phyloP scores from a whole-genome alignment of 2,113 vertebrate species.

The Neomonachus schauinslandi region DNA sequence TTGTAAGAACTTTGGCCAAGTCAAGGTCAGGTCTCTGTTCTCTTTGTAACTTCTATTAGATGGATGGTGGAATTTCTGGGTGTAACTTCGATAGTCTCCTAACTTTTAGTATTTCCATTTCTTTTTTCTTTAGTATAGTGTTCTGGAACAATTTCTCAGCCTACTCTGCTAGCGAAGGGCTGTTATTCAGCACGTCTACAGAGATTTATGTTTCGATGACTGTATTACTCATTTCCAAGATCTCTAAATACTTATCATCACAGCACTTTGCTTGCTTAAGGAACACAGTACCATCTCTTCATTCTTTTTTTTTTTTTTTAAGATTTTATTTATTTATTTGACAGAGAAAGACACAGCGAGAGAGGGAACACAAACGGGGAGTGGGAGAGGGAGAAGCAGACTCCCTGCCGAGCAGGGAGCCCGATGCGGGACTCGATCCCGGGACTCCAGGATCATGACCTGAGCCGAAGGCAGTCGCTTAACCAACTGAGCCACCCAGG shows the following conservation, averaged over 20 bases:
- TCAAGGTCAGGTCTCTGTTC: background rate
- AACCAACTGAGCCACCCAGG: no score
- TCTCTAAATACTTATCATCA: background rate
- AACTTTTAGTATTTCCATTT: conserved; percentile 10
- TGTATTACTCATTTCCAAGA: background rate
- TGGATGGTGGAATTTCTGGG: background rate
- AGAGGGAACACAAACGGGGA: no score
- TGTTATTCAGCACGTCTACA: background rate
- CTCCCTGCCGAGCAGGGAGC: no score
- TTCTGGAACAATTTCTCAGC: background rate
- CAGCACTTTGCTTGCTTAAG: background rate
- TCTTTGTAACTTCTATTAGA: conserved; percentile 17
- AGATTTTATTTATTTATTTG: no score
- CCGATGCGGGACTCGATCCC: no score
- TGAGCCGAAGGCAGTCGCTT: no score
- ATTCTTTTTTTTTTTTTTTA: no score
- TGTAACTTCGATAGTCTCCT: background rate
- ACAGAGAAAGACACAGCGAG: no score
- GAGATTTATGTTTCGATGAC: background rate
- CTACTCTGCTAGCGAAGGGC: background rate
- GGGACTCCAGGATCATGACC: no score
- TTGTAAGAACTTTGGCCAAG: background rate
- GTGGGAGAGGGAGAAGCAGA: no score
- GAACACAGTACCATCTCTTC: background rate
- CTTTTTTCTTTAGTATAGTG: background rate